These are phyloP conservation scores for Ectropis grisescens DNA, from an alignment of 1,140 invertebrate genomes.

Conservation along the genomic window DNA sequence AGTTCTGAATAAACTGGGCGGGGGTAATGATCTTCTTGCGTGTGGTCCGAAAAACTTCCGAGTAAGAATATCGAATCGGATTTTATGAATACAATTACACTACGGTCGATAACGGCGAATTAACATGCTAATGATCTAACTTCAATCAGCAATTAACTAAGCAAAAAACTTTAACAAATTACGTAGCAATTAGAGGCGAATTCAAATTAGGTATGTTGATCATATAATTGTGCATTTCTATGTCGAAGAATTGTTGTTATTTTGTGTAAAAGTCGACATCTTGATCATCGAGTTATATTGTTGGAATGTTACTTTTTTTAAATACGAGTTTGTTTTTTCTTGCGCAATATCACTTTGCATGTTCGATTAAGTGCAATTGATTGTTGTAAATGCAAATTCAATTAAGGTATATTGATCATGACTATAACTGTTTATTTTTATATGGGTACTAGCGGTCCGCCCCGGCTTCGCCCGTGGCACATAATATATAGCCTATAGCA, in stretches of 20 bases:
- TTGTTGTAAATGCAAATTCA: too few species aligned
- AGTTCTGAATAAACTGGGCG: constrained; percentile 15
- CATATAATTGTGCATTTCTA: constrained; percentile 16
- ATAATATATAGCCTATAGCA: too few species aligned
- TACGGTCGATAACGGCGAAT: constrained; percentile 16
- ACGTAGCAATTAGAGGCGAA: constrained; percentile 17
- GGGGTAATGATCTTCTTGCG: constrained; percentile 27
- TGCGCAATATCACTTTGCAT: background rate
- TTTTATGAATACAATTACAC: constrained; percentile 24
- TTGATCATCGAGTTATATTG: too few species aligned
- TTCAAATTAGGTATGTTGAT: constrained; percentile 21
- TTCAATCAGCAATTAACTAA: constrained; percentile 16
- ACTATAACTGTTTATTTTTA: too few species aligned
- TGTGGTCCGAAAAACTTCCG: constrained; percentile 25
- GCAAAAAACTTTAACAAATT: constrained; percentile 14
- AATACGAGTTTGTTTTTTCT: background rate
- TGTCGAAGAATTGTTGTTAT: constrained; percentile 19
- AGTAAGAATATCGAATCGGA: constrained; percentile 20
- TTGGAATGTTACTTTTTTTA: background rate
- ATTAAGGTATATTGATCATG: too few species aligned
- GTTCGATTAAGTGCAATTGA: too few species aligned
- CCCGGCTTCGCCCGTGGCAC: too few species aligned
- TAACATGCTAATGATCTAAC: constrained; percentile 31
- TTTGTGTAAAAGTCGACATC: constrained; percentile 16
- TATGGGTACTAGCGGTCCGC: too few species aligned